Base-by-base conservation (phyloP, 1,140 invertebrate species). In the Tetramorium parvispinum region DNA sequence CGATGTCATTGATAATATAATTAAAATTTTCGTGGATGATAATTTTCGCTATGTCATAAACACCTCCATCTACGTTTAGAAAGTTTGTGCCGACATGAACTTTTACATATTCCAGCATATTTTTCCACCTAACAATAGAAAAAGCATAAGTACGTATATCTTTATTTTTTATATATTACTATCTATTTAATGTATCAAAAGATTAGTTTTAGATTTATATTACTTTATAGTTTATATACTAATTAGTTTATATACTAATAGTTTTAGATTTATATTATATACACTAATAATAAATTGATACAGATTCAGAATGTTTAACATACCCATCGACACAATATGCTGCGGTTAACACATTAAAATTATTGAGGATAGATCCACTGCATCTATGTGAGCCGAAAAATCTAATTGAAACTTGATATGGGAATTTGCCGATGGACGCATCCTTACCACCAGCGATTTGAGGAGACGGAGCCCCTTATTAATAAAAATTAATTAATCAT, bases 1-100 rank as follows among this genome's bases (percentile, higher is more conserved):
- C 95, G 10, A 96, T 92, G 81, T 96, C 95, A 73, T 95, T 95
- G 11, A 85, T 53, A 11, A 92, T 8, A 21, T 0, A 78, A 1
- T 86, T 27, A 1, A 91, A 95, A 0, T 85, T 4, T 10, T 91
- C 66, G 87, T 96, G 94, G 16, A 92, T 68, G 24, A 79, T 81
- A 2, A 95, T 87, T 8, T 32, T 57, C 3, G 81, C 75, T 32
- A 81, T 7, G 10, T 18, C 0, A 76, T 94, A 92, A 59, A 83
- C 65, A 2, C 37, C 16, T 27, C 85, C 85, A 13, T 18, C 0
- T n/a, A 8, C n/a, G 7, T 75, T 75, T 1, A 79, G 21, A 5
- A 3, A 51, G 43, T 85, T 89, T n/a, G 79, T 89, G 11, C 88
- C 88, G 13, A 8, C 59, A 24, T 76, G 40, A 2, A 89, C 53